phyloP scores from a whole-genome alignment of 2,888 invertebrate genomes.

The Euplexia lucipara region DNA sequence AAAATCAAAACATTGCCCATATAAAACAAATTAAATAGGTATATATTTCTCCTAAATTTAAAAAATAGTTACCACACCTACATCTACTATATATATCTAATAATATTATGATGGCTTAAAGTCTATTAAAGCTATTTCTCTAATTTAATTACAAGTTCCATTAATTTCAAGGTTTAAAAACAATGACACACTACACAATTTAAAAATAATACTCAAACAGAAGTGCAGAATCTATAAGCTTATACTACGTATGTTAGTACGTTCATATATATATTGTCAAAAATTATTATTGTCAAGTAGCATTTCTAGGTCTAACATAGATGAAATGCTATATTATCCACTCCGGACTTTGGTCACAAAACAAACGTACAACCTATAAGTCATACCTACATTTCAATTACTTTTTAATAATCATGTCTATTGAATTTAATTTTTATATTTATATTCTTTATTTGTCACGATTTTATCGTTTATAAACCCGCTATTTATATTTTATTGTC shows the following conservation, averaged over 20 bases:
- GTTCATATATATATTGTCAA: constrained; percentile 70
- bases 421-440: constrained; percentile 15
- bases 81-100: constrained; percentile 60
- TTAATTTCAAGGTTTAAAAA: constrained; percentile 42
- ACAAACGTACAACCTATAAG: constrained; percentile 19
- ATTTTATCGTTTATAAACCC: constrained; percentile 51
- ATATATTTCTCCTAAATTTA: constrained; percentile 58
- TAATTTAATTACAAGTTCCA: constrained; percentile 74
- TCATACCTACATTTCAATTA: constrained; percentile 13
- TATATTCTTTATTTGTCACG: constrained; percentile 33
- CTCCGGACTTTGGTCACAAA: constrained; percentile 5
- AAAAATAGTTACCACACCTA: constrained; percentile 67
- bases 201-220: constrained; percentile 56
- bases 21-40: constrained; percentile 48
- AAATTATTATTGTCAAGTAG: constrained; percentile 68
- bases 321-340: constrained; percentile 1
- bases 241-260: constrained; percentile 68
- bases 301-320: constrained; percentile 12
- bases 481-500: constrained; percentile 57
- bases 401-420: constrained; percentile 17
- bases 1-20: constrained; percentile 52
- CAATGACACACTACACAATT: constrained; percentile 39
- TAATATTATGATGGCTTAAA: constrained; percentile 71
- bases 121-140: constrained; percentile 89
- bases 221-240: constrained; percentile 56